Conservation (phyloP, 2,888 invertebrate genomes). For the Dione vanillae region DNA sequence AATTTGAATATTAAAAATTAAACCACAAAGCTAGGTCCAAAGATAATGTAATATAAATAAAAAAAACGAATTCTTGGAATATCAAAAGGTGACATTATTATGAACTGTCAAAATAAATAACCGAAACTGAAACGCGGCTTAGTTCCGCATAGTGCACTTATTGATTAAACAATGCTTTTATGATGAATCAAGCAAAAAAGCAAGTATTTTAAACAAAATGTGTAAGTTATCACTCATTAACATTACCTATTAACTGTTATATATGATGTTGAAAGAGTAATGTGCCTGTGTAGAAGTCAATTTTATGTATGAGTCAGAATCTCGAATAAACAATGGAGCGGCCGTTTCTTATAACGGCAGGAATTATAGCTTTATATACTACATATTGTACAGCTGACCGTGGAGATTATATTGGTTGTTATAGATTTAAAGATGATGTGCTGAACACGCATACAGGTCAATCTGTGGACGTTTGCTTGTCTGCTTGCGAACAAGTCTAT, state of each 20-base stretch:
- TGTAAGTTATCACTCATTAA: background rate
- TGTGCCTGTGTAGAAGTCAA: slow-evolving; percentile 15
- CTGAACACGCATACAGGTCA: slow-evolving; percentile 77
- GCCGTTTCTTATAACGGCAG: slow-evolving; percentile 51
- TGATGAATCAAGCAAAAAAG: background rate
- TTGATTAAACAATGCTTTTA: slow-evolving; percentile 24
- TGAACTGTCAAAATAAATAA: slow-evolving; percentile 38
- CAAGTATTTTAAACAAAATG: slow-evolving; percentile 6
- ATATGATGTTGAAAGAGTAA: slow-evolving; percentile 24
- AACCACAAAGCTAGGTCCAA: too few relatives aligned
- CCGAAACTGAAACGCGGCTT: slow-evolving; percentile 26
- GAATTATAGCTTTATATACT: slow-evolving; percentile 52
- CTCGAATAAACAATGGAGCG: slow-evolving; percentile 67
- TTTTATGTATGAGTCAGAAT: slow-evolving; percentile 54
- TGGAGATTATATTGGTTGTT: slow-evolving; percentile 77
- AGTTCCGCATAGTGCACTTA: slow-evolving; percentile 38
- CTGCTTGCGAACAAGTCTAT: slow-evolving; percentile 76
- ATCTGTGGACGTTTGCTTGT: slow-evolving; percentile 75
- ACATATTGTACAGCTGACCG: slow-evolving; percentile 59
- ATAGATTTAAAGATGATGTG: slow-evolving; percentile 66
- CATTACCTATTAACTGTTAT: background rate
- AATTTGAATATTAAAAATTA: too few relatives aligned
- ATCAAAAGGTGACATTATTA: slow-evolving; percentile 1
- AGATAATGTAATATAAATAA: too few relatives aligned
- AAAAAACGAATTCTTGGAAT: background rate